Evolutionary conservation across 2,888 invertebrate species (phyloP).

Genomic region (Sclerodermus sp.): DNA sequence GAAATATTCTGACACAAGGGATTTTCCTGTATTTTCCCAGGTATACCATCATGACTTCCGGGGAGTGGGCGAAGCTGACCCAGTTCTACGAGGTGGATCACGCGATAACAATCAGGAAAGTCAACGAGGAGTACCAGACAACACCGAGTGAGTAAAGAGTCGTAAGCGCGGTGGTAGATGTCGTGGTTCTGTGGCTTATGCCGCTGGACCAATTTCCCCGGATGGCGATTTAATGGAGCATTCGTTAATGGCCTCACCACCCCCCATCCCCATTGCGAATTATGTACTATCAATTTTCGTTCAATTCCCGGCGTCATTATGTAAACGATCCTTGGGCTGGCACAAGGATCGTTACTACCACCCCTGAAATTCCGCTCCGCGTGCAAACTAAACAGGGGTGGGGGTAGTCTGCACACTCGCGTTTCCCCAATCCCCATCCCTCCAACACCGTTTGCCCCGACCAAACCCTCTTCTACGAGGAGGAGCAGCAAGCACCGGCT

Average conservation of each 20-base stretch:
- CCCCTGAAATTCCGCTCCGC: constrained; percentile 10
- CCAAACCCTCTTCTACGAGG: constrained; percentile 1
- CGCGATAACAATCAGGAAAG: constrained; percentile 36
- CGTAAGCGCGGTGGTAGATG: neutral
- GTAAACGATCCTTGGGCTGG: constrained; percentile 39
- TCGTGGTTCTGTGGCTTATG: constrained; percentile 11
- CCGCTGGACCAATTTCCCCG: constrained; percentile 10
- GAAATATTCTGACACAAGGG: too few relatives aligned
- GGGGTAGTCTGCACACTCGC: neutral
- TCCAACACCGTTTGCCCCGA: constrained; percentile 5
- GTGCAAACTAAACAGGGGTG: neutral
- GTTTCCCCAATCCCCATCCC: constrained; percentile 2
- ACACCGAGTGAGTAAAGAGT: constrained; percentile 36
- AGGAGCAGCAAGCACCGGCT: too few relatives aligned
- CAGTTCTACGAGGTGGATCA: constrained; percentile 46
- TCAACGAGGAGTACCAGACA: constrained; percentile 25
- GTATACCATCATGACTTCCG: constrained; percentile 41
- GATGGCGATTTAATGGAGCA: too few relatives aligned
- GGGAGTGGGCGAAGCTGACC: constrained; percentile 48
- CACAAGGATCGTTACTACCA: constrained; percentile 35
- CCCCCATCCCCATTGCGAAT: constrained; percentile 24
- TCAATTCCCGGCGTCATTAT: constrained; percentile 41
- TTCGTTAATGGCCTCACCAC: too few relatives aligned
- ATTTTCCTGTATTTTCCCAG: too few relatives aligned
- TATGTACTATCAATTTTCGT: constrained; percentile 45